Conservation (phyloP, 2,113 vertebrate genomes). For the Anhinga rufa region DNA sequence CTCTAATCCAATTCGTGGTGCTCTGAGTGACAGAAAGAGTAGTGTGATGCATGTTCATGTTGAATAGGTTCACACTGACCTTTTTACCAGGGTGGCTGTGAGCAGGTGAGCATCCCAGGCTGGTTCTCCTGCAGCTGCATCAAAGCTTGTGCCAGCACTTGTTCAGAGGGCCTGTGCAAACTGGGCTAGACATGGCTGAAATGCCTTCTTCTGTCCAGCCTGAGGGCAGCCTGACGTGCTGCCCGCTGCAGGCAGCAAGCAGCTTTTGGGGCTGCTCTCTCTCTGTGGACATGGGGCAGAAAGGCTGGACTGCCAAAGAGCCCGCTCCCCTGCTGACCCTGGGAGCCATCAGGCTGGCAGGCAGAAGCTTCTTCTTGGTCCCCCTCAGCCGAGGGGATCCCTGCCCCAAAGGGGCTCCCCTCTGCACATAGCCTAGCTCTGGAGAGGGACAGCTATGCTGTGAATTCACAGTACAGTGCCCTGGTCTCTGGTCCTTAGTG, state of each 20-base stretch:
- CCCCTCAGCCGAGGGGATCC: not conserved
- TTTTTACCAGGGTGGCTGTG: not conserved
- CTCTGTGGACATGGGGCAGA: not conserved
- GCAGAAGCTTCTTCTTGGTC: not conserved
- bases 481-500: not conserved
- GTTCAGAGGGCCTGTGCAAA: not conserved
- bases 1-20: not conserved
- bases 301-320: not conserved
- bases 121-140: not conserved
- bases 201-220: not conserved
- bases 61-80: not conserved
- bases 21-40: not conserved
- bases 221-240: not conserved
- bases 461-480: not conserved
- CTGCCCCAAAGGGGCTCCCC: not conserved
- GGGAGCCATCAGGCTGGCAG: not conserved
- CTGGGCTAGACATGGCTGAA: not conserved
- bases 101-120: not conserved
- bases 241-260: not conserved
- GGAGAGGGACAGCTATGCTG: not conserved
- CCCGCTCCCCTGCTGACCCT: not conserved
- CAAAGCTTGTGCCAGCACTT: not conserved
- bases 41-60: rapidly evolving
- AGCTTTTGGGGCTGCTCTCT: not conserved
- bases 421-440: not conserved